These are phyloP conservation scores for Haemorhous mexicanus DNA, from an alignment of 2,113 vertebrate species.

Conservation along the genomic window DNA sequence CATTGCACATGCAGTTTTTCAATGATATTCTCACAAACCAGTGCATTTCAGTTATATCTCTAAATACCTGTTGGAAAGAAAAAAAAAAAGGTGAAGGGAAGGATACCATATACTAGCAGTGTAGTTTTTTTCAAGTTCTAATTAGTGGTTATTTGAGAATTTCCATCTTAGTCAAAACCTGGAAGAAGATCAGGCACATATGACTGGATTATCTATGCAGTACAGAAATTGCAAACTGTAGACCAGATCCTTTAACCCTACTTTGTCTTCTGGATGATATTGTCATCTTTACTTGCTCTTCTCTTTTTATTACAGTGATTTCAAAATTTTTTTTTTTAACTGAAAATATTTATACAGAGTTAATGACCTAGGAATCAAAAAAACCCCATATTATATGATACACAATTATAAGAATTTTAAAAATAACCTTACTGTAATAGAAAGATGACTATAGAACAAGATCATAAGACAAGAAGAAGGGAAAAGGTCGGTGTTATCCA, in stretches of 20 bases:
- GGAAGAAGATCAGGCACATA: not conserved
- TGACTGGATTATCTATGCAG: not conserved
- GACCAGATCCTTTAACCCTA: not conserved
- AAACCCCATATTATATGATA: not conserved
- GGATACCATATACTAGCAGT: not conserved
- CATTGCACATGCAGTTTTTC: not conserved
- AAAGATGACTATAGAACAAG: not conserved
- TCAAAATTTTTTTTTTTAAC: not conserved
- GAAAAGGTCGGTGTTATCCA: not conserved
- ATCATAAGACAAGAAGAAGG: not conserved
- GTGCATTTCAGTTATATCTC: not conserved
- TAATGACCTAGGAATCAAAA: not conserved
- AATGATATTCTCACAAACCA: not conserved
- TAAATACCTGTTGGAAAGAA: fast-evolving
- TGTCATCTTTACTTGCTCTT: not conserved
- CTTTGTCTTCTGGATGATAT: not conserved
- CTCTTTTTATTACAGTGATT: not conserved
- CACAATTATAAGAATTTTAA: not conserved
- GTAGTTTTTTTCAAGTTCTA: not conserved
- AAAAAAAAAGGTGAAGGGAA: not conserved
- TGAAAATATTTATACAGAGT: not conserved
- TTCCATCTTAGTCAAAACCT: not conserved
- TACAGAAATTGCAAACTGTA: not conserved
- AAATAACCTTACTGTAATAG: not conserved
- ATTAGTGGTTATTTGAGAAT: not conserved